phyloP scores from a whole-genome alignment of 2,888 invertebrate species.

The Calameuta idolon region DNA sequence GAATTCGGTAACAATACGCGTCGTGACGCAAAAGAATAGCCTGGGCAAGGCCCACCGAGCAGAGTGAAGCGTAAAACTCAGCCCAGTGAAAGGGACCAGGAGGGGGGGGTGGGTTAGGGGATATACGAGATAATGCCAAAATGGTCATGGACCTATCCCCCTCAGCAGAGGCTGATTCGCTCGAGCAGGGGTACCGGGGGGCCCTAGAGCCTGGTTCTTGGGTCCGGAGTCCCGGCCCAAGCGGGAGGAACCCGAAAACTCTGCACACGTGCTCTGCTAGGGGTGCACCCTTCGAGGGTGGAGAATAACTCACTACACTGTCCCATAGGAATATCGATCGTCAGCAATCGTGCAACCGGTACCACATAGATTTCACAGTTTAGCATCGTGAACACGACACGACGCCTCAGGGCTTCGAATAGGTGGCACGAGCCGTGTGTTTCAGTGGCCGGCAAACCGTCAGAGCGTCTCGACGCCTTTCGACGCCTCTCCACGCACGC shows the following conservation, averaged over 20 bases:
- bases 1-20: constrained; percentile 20
- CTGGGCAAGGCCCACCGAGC: not conserved
- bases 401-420: constrained; percentile 1
- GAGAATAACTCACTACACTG: constrained; percentile 5
- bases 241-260: constrained; percentile 3
- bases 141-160: not conserved
- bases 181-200: not conserved
- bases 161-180: not conserved
- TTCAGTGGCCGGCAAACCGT: constrained; percentile 27
- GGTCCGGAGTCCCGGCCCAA: not conserved
- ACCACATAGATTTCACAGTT: constrained; percentile 20
- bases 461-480: constrained; percentile 23
- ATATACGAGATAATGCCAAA: not conserved
- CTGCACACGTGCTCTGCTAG: constrained; percentile 16
- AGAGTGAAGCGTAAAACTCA: not conserved
- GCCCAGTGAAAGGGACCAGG: not conserved
- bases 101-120: not conserved
- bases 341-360: not conserved
- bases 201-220: not conserved
- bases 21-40: not conserved
- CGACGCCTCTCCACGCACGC: constrained; percentile 11
- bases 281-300: constrained; percentile 10
- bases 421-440: constrained; percentile 8
- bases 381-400: constrained; percentile 13
- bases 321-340: constrained; percentile 12